Base-by-base conservation (phyloP, 1,140 invertebrate species). In the Calephelis nemesis region DNA sequence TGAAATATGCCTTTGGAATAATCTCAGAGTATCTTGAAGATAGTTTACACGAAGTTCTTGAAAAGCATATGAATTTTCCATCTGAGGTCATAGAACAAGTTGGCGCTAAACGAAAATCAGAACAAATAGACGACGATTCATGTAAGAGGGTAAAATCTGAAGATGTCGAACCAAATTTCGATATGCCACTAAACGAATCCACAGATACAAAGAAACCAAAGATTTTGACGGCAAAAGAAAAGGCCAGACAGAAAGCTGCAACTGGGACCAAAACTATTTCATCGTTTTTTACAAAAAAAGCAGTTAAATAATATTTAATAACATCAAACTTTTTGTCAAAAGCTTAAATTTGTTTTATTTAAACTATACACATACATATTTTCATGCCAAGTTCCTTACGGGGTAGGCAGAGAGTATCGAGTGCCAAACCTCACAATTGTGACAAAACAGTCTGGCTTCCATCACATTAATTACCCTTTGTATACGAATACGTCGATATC, bases 261-360 rank as follows among this genome's bases (percentile, higher is more conserved):
- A 93, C 91, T 76, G 95, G 95, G 52, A 95, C 94, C 19, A 96
- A 96, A 88, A 96, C 92, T 76, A 96, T 96, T 80, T 94, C 94
- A 39, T 95, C 93, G 62, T 96, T 96, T 86, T 96, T 96, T 80
- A 74, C 74, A 10, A 92, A 92, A 73, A 92, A 92, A 73, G 7
- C 42, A 88, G 40, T 71, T 68, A 72, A 78, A 62, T 10, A 11
- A 1, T 47, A 58, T 7, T 68, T 45, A 45, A 9, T 7, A 45
- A 45, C 0, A 5, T 7, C 8, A 7, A 42, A 7, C 0, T 5
- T 42, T 2, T 42, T 30, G 30, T 19, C 15, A 19, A 19, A 19
- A 19, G 0, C 1, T 19, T 19, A 19, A n/a, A n/a, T n/a, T 19
- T 0, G 15, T 19, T 19, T 19, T 19, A 19, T 19, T 19, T 19